These are phyloP conservation scores for Tetramorium alpestre DNA, from an alignment of 1,140 invertebrate genomes.

Conservation along the genomic window DNA sequence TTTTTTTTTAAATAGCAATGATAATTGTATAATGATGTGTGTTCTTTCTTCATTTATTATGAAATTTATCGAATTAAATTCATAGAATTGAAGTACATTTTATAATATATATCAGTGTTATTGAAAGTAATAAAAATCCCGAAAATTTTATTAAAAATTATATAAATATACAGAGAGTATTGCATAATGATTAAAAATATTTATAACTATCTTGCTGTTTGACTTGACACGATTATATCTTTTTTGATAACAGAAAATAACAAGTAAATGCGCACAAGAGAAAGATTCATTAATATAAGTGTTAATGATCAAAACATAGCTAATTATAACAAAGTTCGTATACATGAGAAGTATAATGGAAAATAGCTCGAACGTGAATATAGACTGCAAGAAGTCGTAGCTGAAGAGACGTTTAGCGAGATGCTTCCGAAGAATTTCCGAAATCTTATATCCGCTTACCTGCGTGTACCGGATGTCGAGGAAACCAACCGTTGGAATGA, in stretches of 20 bases:
- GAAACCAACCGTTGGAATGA: constrained; percentile 54
- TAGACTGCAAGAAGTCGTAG: not conserved
- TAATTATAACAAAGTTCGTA: not conserved
- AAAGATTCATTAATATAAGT: not conserved
- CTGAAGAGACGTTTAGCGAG: not conserved
- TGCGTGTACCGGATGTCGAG: constrained; percentile 19
- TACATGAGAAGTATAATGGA: not conserved
- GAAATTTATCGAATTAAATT: not conserved
- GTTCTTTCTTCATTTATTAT: not conserved
- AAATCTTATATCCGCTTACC: constrained; percentile 22
- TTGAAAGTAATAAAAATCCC: too few species aligned
- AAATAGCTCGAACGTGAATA: not conserved
- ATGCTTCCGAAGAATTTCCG: not conserved
- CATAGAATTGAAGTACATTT: not conserved
- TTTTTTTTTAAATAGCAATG: not conserved
- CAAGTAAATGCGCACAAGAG: not conserved
- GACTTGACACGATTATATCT: not conserved
- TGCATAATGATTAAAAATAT: too few species aligned
- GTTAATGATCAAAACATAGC: not conserved
- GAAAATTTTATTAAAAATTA: too few species aligned
- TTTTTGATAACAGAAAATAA: not conserved
- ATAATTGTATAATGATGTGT: not conserved
- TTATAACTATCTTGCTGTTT: not conserved
- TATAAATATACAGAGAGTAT: too few species aligned
- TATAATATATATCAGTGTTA: too few species aligned